Evolutionary conservation across 2,888 invertebrate species (phyloP).

Genomic region (Drosophila mayaguana): DNA sequence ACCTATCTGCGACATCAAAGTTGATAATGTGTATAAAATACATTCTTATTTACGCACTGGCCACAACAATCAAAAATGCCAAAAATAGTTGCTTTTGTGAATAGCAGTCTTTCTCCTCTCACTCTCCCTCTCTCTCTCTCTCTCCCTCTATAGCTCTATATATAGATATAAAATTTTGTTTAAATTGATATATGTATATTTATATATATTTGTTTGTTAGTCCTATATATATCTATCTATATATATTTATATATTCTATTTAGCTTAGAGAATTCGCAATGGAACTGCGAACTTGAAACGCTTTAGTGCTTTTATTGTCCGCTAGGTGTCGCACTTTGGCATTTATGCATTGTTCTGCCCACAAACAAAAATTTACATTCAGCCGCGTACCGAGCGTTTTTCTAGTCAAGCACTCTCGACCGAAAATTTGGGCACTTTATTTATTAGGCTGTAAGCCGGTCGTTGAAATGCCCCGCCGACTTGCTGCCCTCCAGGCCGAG

Average conservation of each 20-base stretch:
- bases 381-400: conserved; percentile 63
- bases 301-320: conserved; percentile 28
- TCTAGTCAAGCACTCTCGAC: conserved; percentile 69
- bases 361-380: conserved; percentile 43
- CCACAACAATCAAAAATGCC: conserved; percentile 21
- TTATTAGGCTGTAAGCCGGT: conserved; percentile 76
- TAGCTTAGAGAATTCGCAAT: conserved; percentile 18
- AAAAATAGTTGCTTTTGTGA: conserved; percentile 31
- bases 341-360: conserved; percentile 43
- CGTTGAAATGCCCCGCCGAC: conserved; percentile 58
- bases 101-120: neutral
- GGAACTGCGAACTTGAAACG: conserved; percentile 23
- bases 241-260: neutral
- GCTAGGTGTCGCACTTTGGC: conserved; percentile 37
- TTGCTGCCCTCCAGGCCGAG: conserved; percentile 3
- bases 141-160: neutral
- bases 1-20: conserved; percentile 1
- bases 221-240: neutral
- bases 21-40: neutral
- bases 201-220: neutral
- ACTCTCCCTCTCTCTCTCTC: neutral
- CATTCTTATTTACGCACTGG: conserved; percentile 6
- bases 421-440: conserved; percentile 64
- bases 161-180: neutral
- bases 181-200: neutral